These are phyloP conservation scores for Harpagoxenus sublaevis DNA, from an alignment of 2,888 invertebrate genomes.

Conservation along the genomic window DNA sequence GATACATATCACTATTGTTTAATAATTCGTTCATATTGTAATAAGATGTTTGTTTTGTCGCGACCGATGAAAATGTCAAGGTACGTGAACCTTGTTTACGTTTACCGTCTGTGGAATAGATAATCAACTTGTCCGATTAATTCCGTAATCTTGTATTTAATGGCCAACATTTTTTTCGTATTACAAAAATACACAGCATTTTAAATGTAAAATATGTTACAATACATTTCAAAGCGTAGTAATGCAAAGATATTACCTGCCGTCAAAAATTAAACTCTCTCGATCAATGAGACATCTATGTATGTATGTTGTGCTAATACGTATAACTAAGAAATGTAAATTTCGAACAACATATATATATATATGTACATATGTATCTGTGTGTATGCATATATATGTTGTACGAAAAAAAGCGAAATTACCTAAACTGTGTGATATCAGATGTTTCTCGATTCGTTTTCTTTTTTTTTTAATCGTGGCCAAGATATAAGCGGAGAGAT, in stretches of 20 bases:
- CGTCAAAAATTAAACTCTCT: conserved; percentile 59
- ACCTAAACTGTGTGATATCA: conserved; percentile 79
- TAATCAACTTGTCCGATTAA: conserved; percentile 64
- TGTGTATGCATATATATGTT: not conserved
- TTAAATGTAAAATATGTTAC: conserved; percentile 78
- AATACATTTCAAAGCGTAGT: conserved; percentile 70
- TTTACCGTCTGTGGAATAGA: conserved; percentile 53
- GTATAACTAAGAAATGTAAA: conserved; percentile 26
- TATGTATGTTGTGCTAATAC: conserved; percentile 47
- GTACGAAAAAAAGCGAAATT: conserved; percentile 73
- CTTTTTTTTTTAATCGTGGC: conserved; percentile 69
- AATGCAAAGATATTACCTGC: conserved; percentile 55
- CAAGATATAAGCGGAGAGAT: conserved; percentile 76
- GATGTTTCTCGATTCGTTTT: conserved; percentile 72
- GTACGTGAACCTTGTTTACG: not conserved
- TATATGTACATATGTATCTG: not conserved
- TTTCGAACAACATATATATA: not conserved
- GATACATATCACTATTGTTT: not conserved
- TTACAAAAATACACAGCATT: conserved; percentile 82
- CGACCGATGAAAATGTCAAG: conserved; percentile 32
- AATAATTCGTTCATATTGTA: conserved; percentile 12
- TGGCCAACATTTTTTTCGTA: conserved; percentile 76
- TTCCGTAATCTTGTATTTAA: conserved; percentile 78
- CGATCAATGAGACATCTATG: conserved; percentile 45
- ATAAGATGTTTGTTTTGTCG: conserved; percentile 19